Evolutionary conservation across 2,797 vertebrate species (phyloP), one percentile per base, ranked within the genome.

Genomic region (Gymnocypris eckloni): DNA sequence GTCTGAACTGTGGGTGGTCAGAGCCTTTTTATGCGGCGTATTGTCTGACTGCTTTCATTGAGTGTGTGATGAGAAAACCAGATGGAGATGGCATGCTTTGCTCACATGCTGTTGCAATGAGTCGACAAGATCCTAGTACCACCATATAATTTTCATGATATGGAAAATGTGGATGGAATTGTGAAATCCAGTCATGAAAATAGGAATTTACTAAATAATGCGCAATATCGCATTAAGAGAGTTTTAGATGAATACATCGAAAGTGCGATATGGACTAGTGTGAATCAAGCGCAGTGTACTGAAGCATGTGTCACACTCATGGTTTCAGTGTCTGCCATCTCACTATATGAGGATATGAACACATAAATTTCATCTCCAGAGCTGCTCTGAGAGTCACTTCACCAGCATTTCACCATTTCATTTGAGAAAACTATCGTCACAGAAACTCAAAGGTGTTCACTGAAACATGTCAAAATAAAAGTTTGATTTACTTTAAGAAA

Each of bases 1-100:
- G 54, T 78, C 76, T 59, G 37, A 61, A 43, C 54, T 25, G 54
- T 81, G 79, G 48, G 64, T 81, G 79, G 59, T 80, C 61, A 80
- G 48, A 69, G 37, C 54, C 76, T 61, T 33, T 33, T 81, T 54
- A 52, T n/a, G 28, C 28, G 5, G 28, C 0, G 7, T 52, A 54
- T 81, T 81, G 18, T 70, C 28, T 70, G 79, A 54, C 64, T n/a
- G 8, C 20, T 52, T 69, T 70, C 48, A 70, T 33, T 33, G 28
- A 33, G 64, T 54, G 33, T 25, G 64, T 70, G 33, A 81, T 69
- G 48, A 81, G 20, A 54, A 18, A 69, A 69, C 20, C 33, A 81
- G 20, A 50, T 8, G 0, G 64, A 69, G 45, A 22, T 5, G 64
- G n/a, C 59, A 66, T 66, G 39, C 56, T 28, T 64, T 52, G 48